Percentiles rank a stretch among this genome's conserved stretches.
These are phyloP conservation scores for Oceanodroma tethys DNA, from an alignment of 2,113 vertebrate species.

Conservation along the genomic window DNA sequence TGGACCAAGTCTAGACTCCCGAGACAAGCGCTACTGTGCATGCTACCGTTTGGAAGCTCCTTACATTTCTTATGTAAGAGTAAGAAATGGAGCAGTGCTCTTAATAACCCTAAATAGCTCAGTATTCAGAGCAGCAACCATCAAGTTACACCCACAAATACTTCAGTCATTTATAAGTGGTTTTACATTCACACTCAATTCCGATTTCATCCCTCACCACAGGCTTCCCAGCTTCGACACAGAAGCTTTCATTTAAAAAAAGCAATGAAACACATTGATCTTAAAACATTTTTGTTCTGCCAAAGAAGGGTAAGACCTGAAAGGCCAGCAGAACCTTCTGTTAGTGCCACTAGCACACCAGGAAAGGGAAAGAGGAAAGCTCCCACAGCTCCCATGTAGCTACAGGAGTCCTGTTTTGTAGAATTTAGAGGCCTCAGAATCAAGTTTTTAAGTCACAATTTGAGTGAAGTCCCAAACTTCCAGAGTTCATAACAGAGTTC, in stretches of 20 bases:
- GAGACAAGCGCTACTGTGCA: background rate
- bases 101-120: background rate
- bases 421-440: background rate
- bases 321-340: background rate
- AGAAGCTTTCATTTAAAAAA: background rate
- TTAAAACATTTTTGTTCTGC: background rate
- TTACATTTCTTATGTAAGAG: background rate
- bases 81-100: background rate
- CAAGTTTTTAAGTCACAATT: background rate
- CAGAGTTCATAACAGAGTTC: background rate
- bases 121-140: background rate
- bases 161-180: fast-evolving
- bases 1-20: background rate
- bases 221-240: background rate
- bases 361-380: background rate
- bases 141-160: background rate
- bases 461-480: background rate
- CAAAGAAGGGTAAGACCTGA: background rate
- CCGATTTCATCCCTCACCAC: background rate
- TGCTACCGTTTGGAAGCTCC: background rate
- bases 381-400: background rate
- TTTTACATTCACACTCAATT: background rate
- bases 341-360: background rate
- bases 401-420: background rate
- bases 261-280: background rate